Percentiles rank a stretch among this genome's conserved stretches.
Conservation (phyloP, 1,140 invertebrate genomes). For the Drosophila hydei region DNA sequence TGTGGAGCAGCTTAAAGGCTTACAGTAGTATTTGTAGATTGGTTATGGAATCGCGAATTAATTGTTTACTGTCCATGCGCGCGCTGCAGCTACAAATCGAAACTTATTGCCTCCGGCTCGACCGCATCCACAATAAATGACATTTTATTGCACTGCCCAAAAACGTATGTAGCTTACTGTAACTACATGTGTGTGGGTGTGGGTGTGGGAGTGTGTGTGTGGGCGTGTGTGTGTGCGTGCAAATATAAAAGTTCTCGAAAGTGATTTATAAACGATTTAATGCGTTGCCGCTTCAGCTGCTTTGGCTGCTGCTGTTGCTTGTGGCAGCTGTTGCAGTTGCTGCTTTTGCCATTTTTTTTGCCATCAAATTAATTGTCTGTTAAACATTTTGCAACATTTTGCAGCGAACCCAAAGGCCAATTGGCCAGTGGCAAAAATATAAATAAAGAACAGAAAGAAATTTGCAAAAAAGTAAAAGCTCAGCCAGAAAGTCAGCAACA, state of each 20-base stretch:
- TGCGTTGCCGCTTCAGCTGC: conserved; percentile 24
- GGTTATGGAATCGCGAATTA: conserved; percentile 10
- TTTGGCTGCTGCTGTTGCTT: conserved; percentile 6
- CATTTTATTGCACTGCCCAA: conserved; percentile 32
- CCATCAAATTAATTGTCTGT: conserved; percentile 59
- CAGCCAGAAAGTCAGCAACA: conserved; percentile 1
- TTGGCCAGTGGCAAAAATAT: conserved; percentile 26
- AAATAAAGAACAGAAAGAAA: not conserved
- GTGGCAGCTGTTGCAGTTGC: conserved; percentile 17
- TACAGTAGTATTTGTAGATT: not conserved
- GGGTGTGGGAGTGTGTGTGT: conserved; percentile 9
- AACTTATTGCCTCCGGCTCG: conserved; percentile 10
- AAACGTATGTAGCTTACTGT: conserved; percentile 24
- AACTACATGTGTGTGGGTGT: not conserved
- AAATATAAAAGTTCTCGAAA: conserved; percentile 27
- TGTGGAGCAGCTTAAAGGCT: not conserved
- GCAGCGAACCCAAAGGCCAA: conserved; percentile 31
- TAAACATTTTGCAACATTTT: conserved; percentile 51
- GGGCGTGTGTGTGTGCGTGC: conserved; percentile 9
- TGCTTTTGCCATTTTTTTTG: conserved; percentile 23
- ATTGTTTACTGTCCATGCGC: conserved; percentile 7
- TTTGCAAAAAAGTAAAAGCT: conserved; percentile 2
- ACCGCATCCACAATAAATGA: conserved; percentile 16
- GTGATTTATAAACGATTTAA: conserved; percentile 50
- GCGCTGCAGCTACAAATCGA: not conserved